Base-by-base conservation (phyloP, 1,140 invertebrate species). In the Ceratina calcarata region DNA sequence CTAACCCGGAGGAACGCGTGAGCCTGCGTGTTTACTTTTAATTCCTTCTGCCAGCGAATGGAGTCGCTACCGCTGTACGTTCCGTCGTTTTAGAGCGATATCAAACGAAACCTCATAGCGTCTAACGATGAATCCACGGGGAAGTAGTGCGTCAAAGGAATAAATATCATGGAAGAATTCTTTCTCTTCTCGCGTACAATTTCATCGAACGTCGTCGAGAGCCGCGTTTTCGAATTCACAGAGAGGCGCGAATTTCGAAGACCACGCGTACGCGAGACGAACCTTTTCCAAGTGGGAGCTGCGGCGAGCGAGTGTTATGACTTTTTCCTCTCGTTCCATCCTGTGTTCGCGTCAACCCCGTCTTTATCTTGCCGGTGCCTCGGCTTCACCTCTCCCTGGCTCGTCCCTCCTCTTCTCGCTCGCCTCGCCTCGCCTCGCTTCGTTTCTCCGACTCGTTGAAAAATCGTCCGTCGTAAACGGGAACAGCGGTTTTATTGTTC, bases 401-500 rank as follows among this genome's bases (percentile, higher is more conserved):
- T 66, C 67, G 27, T 24, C 77, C 51, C 32, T 60, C n/a, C 57
- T 62, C 66, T 51, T n/a, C 58, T 7, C 49, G 55, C 57, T 65
- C 61, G 76, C 61, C 82, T 68, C 71, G 69, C 79, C 83, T 84
- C 86, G 84, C 84, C 89, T 88, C 87, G 87, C 86, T 87, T 89
- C 89, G 88, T 91, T 91, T 91, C 89, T 90, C 87, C 91, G 90
- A 91, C 82, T 87, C 88, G 88, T 90, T 92, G 91, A 92, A 92
- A 92, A 93, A 92, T 92, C 89, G 91, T 89, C 88, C 88, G 87
- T 93, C 91, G 91, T 92, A 93, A 92, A 91, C 90, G 92, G 88
- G 91, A 92, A 92, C 90, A 92, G 89, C 87, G 89, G 85, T 92
- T 93, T 92, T 92, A 92, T 93, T 92, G 91, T 93, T 92, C 90